Base-by-base conservation (phyloP, 1,140 invertebrate species). In the Drosophila malerkotliana region DNA sequence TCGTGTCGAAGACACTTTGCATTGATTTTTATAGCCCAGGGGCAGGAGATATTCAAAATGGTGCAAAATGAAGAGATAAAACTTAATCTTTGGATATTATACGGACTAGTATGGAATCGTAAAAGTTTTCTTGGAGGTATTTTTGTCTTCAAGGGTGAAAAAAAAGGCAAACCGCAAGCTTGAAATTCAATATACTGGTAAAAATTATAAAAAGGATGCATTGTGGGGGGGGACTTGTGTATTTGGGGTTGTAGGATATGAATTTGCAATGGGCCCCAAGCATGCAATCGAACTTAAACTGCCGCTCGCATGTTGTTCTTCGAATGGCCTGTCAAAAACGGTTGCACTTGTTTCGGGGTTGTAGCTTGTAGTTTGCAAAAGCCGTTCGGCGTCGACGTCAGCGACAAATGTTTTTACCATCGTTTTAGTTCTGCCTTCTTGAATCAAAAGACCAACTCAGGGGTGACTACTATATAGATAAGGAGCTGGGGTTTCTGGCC, bases 211-310 rank as follows among this genome's bases (percentile, higher is more conserved):
- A 44, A 44, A 14, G 15, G 15, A 44, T 44, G 39, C 39, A 41
- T 15, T 44, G 8, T 18, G 5, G 8, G 41, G 41, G n/a, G n/a
- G 14, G 8, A 39, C 8, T 10, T 8, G 30, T 32, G 4, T 26
- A 6, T 34, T 21, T 41, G 18, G 49, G 14, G 44, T 12, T 57
- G 9, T 18, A 9, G 14, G 14, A 61, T 44, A 10, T 48, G 24
- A 15, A 15, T 44, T 39, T 66, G 39, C 47, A 83, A 68, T 77
- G 59, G 72, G 57, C 49, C 60, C 57, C 48, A 66, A 72, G 71
- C 78, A 80, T 79, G 78, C 78, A 72, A 83, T 72, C 72, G 76
- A 79, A 83, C 71, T 79, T 66, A 39, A 52, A 62, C 55, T 52
- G 64, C 26, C 37, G 54, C 71, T 68, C 72, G 41, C 41, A 15